A percentile compares a stretch with the other conserved stretches of the same genome.
These are phyloP conservation scores for Alouatta palliata DNA, from an alignment of 2,113 vertebrate genomes.

Conservation along the genomic window DNA sequence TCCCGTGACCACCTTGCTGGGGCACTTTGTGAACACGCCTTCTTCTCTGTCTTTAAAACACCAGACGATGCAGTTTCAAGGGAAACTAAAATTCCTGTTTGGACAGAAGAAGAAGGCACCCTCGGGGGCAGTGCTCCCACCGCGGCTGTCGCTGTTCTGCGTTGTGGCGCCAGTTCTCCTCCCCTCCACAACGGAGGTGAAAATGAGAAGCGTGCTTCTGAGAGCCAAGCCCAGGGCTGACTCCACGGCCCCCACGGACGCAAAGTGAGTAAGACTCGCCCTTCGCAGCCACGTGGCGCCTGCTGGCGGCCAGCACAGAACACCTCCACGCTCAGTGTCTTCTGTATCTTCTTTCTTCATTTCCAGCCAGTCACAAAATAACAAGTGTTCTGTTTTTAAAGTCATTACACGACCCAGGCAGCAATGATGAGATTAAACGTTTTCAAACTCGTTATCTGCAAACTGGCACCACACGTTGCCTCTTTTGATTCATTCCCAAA, in stretches of 20 bases:
- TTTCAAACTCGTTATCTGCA: fast-evolving
- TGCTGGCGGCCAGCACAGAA: not conserved
- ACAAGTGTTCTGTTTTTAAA: not conserved
- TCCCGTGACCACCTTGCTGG: not conserved
- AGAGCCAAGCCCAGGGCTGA: constrained; percentile 89
- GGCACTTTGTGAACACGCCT: not conserved
- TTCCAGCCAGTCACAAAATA: not conserved
- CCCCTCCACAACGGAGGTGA: constrained; percentile 90
- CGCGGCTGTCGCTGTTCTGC: constrained; percentile 95
- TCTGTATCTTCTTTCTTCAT: too few relatives aligned
- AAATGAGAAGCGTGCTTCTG: constrained; percentile 89
- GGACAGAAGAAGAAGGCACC: constrained; percentile 94
- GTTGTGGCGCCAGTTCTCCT: constrained; percentile 92
- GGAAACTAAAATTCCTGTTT: constrained; percentile 93
- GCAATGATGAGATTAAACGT: not conserved
- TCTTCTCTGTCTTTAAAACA: not conserved
- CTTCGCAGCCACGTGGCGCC: not conserved
- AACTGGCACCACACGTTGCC: fast-evolving
- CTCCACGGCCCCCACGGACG: constrained; percentile 47
- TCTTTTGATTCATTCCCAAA: fast-evolving
- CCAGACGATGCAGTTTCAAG: constrained; percentile 98
- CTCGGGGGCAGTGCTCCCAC: constrained; percentile 87
- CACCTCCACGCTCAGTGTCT: fast-evolving
- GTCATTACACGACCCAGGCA: too few relatives aligned
- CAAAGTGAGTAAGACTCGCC: constrained; percentile 77